Conservation (phyloP, 2,113 vertebrate species). For the Acrocephalus arundinaceus region DNA sequence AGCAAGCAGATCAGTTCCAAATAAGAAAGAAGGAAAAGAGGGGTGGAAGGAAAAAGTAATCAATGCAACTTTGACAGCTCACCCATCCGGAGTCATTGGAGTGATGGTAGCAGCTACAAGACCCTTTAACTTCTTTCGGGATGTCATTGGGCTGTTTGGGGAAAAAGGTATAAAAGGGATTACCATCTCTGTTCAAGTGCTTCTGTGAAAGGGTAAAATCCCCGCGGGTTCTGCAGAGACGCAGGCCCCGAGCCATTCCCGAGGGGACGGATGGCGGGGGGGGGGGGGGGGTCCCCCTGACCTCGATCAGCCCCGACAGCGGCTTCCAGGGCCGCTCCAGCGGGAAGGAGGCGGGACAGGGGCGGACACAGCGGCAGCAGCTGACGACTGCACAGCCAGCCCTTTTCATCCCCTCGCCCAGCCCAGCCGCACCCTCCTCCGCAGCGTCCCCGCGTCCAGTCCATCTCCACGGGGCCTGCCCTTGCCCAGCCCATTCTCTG, state of each 20-base stretch:
- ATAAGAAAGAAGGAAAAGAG: not conserved
- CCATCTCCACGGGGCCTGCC: accelerated
- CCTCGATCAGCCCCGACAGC: not conserved
- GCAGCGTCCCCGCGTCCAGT: not conserved
- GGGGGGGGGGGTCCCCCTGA: not conserved
- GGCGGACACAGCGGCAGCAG: not conserved
- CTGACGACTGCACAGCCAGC: not conserved
- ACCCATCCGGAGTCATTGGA: constrained; percentile 87
- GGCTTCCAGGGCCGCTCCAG: too few species aligned
- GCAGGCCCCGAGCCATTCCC: not conserved
- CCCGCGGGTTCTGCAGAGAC: not conserved
- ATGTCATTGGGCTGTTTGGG: constrained; percentile 55
- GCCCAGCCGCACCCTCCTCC: not conserved
- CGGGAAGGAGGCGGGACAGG: not conserved
- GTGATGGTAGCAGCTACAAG: constrained; percentile 92
- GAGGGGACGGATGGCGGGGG: not conserved
- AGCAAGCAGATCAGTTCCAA: not conserved
- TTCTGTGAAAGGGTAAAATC: not conserved
- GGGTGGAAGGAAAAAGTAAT: not conserved
- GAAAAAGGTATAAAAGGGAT: not conserved
- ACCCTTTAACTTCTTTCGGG: constrained; percentile 74
- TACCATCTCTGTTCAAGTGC: not conserved
- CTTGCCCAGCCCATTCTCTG: too few species aligned
- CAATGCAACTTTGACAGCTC: not conserved
- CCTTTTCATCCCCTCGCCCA: not conserved